Evolutionary conservation across 2,888 invertebrate species (phyloP), one percentile per base, ranked within the genome.

Genomic region (Chrysina gloriosa): DNA sequence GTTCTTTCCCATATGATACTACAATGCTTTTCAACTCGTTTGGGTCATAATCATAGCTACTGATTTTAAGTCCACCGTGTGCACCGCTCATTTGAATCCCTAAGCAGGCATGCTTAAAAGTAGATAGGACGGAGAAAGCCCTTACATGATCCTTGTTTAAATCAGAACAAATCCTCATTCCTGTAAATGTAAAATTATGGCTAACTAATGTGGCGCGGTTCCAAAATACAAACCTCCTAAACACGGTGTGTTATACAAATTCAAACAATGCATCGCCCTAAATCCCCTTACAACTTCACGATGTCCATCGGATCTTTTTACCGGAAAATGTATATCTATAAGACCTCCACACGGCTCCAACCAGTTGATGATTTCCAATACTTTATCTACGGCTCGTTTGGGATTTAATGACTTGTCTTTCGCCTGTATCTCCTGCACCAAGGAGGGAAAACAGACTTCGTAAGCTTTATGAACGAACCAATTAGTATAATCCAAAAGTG

Each of bases 381-480:
- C 70, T 27, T 48, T 68, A 2, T 69, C 69, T 5, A 66, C 67
- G 1, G 77, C 75, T 48, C 77, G 68, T 3, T 70, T 52, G 4
- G 71, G 65, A 29, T 34, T 71, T 3, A 74, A 67, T 7, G 50
- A 63, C 5, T 71, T 64, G 9, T 73, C 56, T 3, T 23, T 42
- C 4, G 63, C 61, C 65, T 71, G 39, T 34, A 80, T 61, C 11
- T 73, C 69, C 2, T 77, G 65, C 9, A 80, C 77, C 27, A 83
- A 72, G 34, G 74, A 74, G 0, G 77, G 72, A 72, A 80, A 81
- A 16, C 77, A 66, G 1, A 77, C 68, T 69, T 81, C 79, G 65
- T 80, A 80, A 4, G 81, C 77, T 58, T 74, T 72, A 69, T 82
- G 81, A 2, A 81, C 68, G 70, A 76, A 83, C 79, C 82, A 83